Base-by-base conservation (phyloP, 2,888 invertebrate species). In the Dinocampus coccinellae region DNA sequence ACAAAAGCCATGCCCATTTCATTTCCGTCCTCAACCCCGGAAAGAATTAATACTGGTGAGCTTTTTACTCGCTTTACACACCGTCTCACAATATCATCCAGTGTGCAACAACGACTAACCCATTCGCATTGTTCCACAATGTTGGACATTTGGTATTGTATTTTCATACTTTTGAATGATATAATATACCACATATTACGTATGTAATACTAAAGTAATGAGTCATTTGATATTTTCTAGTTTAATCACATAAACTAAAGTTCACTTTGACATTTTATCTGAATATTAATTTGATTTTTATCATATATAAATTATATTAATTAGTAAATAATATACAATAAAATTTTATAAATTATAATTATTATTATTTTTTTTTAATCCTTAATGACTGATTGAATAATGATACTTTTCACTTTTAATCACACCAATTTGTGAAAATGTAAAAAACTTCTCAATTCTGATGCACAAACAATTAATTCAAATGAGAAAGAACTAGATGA, bases 41-140 rank as follows among this genome's bases (percentile, higher is more conserved):
- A 81, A 81, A 79, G 79, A 81, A 82, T 81, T 82, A 82, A 82
- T 80, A 78, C 77, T 76, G 42, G 33, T 64, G 52, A 66, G 71
- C 71, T 71, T 66, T n/a, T 71, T 71, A 71, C 55, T 66, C 71
- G 66, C 33, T 47, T 34, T 60, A 60, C 65, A 58, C 55, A 29
- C 60, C 20, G 9, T 61, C 36, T 52, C 34, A 16, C 36, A 26
- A 22, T 47, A 42, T 58, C 42, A 64, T 47, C 57, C 20, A 20
- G 29, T 63, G 26, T 26, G 29, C 22, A 22, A 22, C 13, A n/a
- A 9, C 47, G 20, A 42, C 29, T 11, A 29, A 52, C 65, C 53
- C 52, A 26, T 34, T 47, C 16, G 16, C 47, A 47, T 47, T 47
- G 47, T 47, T 47, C 47, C 16, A 47, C 47, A n/a, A 47, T 47